Evolutionary conservation across 2,888 invertebrate genomes (phyloP).

Genomic region (Acronicta aceris): DNA sequence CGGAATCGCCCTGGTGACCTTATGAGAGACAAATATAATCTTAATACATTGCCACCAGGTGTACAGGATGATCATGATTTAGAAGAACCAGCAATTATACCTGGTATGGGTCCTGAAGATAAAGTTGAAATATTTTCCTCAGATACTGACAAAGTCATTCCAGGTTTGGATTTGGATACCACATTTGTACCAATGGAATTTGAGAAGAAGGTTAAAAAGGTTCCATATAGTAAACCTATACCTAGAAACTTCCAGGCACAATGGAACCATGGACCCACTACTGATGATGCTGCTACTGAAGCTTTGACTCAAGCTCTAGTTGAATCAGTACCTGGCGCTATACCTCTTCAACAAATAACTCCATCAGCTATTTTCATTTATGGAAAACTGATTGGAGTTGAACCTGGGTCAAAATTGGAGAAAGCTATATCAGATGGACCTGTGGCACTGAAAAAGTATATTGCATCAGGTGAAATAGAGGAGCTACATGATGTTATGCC

Average conservation of each 20-base stretch:
- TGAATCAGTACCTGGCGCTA: conserved; percentile 94
- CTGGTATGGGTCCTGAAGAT: conserved; percentile 99
- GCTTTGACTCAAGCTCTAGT: conserved; percentile 92
- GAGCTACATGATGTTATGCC: conserved; percentile 94
- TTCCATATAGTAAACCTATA: conserved; percentile 98
- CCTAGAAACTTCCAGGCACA: conserved; percentile 99
- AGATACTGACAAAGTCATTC: conserved; percentile 91
- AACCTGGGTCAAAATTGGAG: conserved; percentile 93
- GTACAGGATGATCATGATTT: conserved; percentile 87
- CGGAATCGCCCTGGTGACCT: conserved; percentile 99
- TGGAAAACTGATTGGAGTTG: conserved; percentile 94
- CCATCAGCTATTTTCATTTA: conserved; percentile 95
- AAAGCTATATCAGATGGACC: conserved; percentile 94
- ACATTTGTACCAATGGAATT: conserved; percentile 91
- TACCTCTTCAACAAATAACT: conserved; percentile 93
- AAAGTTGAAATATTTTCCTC: conserved; percentile 93
- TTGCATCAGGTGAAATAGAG: conserved; percentile 94
- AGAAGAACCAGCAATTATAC: conserved; percentile 95
- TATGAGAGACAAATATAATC: conserved; percentile 99
- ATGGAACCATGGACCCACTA: conserved; percentile 94
- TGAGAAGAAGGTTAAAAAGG: conserved; percentile 93
- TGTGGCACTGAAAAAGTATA: conserved; percentile 93
- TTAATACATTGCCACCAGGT: conserved; percentile 96
- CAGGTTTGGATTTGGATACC: conserved; percentile 95
- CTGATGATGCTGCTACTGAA: conserved; percentile 88